Evolutionary conservation across 2,113 vertebrate genomes (phyloP), one percentile per base, ranked within the genome.

Genomic region (Silurus asotus): DNA sequence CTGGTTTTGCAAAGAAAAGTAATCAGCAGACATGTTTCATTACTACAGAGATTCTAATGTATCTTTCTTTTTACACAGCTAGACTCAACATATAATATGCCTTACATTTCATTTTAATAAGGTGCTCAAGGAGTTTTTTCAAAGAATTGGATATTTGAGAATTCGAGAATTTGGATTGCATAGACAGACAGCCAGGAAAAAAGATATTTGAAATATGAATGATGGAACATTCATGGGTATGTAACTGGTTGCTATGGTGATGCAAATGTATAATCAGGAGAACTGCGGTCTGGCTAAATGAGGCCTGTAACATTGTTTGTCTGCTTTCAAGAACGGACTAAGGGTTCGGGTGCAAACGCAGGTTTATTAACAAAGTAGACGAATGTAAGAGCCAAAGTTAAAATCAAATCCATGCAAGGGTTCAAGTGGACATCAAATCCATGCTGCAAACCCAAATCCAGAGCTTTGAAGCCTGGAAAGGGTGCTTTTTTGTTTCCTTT

Each of bases 1-100:
- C 15, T 72, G 23, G 23, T 55, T 77, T 77, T 56, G 75, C 51
- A 77, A n/a, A 77, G 13, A 55, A 53, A 20, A 10, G 37, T 69
- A 69, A 58, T 2, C 53, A 59, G 14, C 59, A 56, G 25, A 67
- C 62, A 25, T 84, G 83, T 13, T 3, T 19, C 13, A 53, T n/a
- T 19, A 61, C 74, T 65, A 87, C 61, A 9, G 55, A 70, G 5
- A 23, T 67, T 87, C 48, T 23, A 11, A 4, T 72, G 82, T 84
- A n/a, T 76, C 48, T 11, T n/a, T 45, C n/a, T 37, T 83, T 49
- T 55, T 59, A 10, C 15, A 25, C 10, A 23, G 28, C 20, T 45
- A 70, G 28, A 70, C 67, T 55, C 53, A 56, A 56, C 75, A 77
- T 17, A 8, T 56, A 6, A 11, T 0, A 37, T 37, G 37, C 37